These are phyloP conservation scores for Knipowitschia caucasica DNA, from an alignment of 2,797 vertebrate species.

Conservation along the genomic window DNA sequence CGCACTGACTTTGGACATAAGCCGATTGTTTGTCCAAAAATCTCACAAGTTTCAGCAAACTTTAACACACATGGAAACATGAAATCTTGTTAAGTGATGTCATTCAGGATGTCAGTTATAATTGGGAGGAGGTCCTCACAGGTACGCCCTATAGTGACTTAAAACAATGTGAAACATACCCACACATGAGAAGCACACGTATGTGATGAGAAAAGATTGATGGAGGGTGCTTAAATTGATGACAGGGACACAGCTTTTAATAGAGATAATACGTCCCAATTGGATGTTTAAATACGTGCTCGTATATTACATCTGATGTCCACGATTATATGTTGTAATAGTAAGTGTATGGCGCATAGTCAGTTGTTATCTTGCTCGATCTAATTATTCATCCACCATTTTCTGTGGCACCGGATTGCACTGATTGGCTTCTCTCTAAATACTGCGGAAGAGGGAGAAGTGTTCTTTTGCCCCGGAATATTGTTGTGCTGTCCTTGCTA, in stretches of 20 bases:
- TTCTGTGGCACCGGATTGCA: constrained; percentile 78
- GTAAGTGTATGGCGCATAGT: constrained; percentile 44
- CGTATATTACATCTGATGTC: constrained; percentile 37
- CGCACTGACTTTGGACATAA: constrained; percentile 44
- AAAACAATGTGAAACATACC: not conserved
- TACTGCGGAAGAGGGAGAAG: constrained; percentile 58
- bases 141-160: not conserved
- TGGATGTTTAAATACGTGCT: constrained; percentile 43
- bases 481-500: not conserved
- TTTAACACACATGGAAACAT: constrained; percentile 45
- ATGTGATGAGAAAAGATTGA: constrained; percentile 42
- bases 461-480: constrained; percentile 21
- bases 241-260: constrained; percentile 55
- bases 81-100: constrained; percentile 10
- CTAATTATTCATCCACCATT: constrained; percentile 84
- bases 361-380: constrained; percentile 73
- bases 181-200: not conserved
- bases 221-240: constrained; percentile 57
- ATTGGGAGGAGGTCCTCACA: not conserved
- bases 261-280: constrained; percentile 52
- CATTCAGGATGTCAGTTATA: not conserved
- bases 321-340: constrained; percentile 26
- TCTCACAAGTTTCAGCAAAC: constrained; percentile 50
- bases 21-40: constrained; percentile 53
- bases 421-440: constrained; percentile 72